Evolutionary conservation across 2,888 invertebrate genomes (phyloP).

Genomic region (Pammene aurita): DNA sequence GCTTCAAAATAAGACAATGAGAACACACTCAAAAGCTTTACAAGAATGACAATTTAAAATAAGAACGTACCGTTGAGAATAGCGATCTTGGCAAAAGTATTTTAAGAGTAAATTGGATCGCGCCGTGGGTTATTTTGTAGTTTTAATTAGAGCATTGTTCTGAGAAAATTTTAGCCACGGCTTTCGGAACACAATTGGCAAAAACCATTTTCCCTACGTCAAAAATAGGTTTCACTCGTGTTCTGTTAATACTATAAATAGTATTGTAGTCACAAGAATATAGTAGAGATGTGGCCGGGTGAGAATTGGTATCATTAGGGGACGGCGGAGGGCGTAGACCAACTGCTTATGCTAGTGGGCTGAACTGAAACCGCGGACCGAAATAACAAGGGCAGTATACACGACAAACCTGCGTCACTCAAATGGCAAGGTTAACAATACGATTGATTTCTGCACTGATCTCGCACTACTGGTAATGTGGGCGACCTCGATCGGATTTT

Average conservation of each 20-base stretch:
- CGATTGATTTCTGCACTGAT: conserved; percentile 36
- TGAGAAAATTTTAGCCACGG: conserved; percentile 16
- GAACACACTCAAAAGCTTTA: conserved; percentile 26
- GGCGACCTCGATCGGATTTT: conserved; percentile 39
- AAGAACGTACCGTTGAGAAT: conserved; percentile 18
- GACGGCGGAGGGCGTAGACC: conserved; percentile 10
- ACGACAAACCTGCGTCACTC: conserved; percentile 14
- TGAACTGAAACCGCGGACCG: conserved; percentile 9
- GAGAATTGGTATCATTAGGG: conserved; percentile 16
- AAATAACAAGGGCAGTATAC: conserved; percentile 30
- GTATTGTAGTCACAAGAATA: neutral
- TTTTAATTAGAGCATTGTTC: conserved; percentile 35
- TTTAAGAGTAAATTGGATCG: conserved; percentile 34
- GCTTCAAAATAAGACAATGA: neutral
- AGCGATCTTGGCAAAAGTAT: conserved; percentile 23
- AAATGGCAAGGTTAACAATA: conserved; percentile 41
- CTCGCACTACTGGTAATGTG: conserved; percentile 33
- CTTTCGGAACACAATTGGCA: conserved; percentile 27
- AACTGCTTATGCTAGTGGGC: conserved; percentile 20
- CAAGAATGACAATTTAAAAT: conserved; percentile 20
- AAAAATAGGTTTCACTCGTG: conserved; percentile 31
- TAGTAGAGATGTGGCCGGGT: neutral
- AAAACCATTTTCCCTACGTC: neutral
- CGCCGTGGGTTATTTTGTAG: conserved; percentile 35
- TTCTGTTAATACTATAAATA: conserved; percentile 20